Conservation (phyloP, 2,797 vertebrate species). For the Semaprochilodus insignis region DNA sequence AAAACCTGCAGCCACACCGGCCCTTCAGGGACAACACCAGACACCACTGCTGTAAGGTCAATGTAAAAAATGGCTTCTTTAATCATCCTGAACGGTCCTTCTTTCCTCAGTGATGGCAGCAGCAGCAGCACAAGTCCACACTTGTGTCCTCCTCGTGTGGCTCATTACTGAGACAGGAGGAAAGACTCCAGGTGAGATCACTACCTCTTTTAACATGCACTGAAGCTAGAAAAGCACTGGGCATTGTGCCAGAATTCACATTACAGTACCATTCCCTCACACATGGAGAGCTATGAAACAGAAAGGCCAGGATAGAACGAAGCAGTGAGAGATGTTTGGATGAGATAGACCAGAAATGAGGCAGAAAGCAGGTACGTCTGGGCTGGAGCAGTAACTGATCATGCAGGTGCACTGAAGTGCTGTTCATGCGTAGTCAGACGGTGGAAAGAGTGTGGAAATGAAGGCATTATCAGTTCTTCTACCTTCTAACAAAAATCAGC, state of each 20-base stretch:
- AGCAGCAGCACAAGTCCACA: constrained; percentile 50
- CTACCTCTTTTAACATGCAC: constrained; percentile 7
- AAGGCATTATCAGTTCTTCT: too few species aligned
- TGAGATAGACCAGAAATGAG: neutral
- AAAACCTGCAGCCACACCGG: too few species aligned
- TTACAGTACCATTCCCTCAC: too few species aligned
- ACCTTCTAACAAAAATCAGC: too few species aligned
- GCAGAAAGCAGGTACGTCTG: neutral
- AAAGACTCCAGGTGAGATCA: constrained; percentile 75
- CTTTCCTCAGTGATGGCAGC: neutral
- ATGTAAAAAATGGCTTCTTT: neutral
- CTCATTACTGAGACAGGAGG: constrained; percentile 59
- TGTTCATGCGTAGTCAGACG: neutral
- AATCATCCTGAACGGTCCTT: neutral
- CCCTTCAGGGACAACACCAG: too few species aligned
- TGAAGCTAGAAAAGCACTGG: neutral
- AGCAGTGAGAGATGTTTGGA: neutral
- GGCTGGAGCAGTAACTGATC: neutral
- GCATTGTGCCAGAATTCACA: neutral
- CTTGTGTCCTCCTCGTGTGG: constrained; percentile 65
- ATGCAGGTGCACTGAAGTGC: neutral
- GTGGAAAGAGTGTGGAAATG: neutral
- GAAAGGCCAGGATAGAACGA: neutral
- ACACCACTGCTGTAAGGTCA: neutral
- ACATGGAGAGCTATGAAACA: too few species aligned